These are phyloP conservation scores for Oncorhynchus clarkii DNA, from an alignment of 2,113 vertebrate species.

Conservation along the genomic window DNA sequence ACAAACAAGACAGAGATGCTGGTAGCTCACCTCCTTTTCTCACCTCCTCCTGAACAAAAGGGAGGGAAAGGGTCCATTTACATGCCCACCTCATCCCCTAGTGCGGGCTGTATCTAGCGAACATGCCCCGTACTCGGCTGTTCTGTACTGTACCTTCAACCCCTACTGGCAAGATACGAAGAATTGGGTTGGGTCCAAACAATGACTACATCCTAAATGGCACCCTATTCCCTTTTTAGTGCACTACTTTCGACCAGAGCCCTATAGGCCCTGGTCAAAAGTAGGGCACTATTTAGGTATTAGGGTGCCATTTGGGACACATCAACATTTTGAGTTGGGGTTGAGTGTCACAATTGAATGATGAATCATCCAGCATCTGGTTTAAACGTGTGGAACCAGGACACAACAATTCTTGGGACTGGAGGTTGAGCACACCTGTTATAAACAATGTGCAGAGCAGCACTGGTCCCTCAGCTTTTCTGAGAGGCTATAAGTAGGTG, in stretches of 20 bases:
- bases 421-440: neutral
- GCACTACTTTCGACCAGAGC: no score
- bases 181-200: neutral
- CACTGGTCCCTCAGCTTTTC: neutral
- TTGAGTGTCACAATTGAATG: neutral
- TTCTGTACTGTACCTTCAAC: neutral
- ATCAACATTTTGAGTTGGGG: neutral
- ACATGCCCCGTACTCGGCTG: neutral
- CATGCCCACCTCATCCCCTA: conserved; percentile 22
- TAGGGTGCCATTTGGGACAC: no score
- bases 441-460: neutral
- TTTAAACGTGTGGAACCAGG: neutral
- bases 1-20: conserved; percentile 46
- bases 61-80: conserved; percentile 15
- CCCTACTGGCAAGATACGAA: neutral
- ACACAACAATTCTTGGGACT: neutral
- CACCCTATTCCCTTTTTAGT: no score
- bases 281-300: neutral
- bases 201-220: no score
- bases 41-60: conserved; percentile 28
- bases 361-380: neutral
- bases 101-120: conserved; percentile 23
- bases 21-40: conserved; percentile 38
- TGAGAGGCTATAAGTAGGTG: neutral
- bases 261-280: no score